A percentile compares a stretch with the other conserved stretches of the same genome.
Conservation (phyloP, 2,888 invertebrate genomes). For the Frankliniella fusca region DNA sequence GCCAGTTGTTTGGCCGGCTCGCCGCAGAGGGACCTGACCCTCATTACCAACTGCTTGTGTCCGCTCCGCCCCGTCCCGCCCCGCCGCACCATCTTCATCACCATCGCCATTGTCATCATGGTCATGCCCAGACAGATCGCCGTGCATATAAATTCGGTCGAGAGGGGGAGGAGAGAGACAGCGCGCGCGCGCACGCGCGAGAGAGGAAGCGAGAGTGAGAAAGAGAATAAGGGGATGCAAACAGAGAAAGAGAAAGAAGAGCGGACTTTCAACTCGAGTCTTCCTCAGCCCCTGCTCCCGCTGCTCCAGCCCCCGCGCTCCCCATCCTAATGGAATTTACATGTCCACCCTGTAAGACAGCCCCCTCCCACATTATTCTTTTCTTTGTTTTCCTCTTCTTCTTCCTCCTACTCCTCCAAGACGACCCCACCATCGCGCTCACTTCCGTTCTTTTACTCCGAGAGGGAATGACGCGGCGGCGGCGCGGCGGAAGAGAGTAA, state of each 20-base stretch:
- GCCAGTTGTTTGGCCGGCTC: background rate
- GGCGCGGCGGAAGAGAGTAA: background rate
- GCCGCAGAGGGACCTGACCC: background rate
- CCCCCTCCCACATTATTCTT: constrained; percentile 20
- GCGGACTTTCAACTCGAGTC: constrained; percentile 1
- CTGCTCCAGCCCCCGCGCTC: background rate
- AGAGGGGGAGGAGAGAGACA: background rate
- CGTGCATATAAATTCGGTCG: constrained; percentile 20
- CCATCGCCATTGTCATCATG: background rate
- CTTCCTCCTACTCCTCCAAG: background rate
- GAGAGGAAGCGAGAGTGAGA: background rate
- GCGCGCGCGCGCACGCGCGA: background rate
- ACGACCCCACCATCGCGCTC: background rate
- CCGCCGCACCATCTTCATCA: background rate
- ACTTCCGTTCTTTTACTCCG: background rate
- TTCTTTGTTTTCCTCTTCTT: background rate
- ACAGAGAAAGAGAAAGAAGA: background rate
- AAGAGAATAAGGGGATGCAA: background rate
- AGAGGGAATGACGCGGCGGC: background rate
- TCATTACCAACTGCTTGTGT: background rate
- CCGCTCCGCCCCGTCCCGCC: no score
- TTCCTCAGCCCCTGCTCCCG: background rate
- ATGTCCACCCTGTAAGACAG: constrained; percentile 24
- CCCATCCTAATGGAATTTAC: constrained; percentile 25
- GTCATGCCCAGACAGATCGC: background rate